Conservation (phyloP, 2,888 invertebrate genomes). For the Cryptus viduatorius region DNA sequence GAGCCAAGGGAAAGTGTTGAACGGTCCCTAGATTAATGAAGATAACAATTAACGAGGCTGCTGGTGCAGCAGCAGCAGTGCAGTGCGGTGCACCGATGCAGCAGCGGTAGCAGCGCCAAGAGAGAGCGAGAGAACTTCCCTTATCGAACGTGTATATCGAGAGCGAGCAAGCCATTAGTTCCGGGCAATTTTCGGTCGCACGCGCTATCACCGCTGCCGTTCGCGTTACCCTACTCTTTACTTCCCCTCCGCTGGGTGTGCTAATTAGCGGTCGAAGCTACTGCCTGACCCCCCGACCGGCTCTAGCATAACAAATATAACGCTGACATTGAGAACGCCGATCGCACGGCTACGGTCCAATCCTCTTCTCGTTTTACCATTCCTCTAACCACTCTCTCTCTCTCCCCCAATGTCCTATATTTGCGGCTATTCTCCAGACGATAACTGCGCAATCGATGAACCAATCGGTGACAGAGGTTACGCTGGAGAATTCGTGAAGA, state of each 20-base stretch:
- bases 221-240: constrained; percentile 1
- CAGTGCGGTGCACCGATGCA: constrained; percentile 23
- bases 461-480: constrained; percentile 16
- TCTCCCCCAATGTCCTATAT: constrained; percentile 2
- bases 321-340: constrained; percentile 47
- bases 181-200: constrained; percentile 55
- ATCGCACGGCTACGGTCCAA: neutral
- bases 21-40: constrained; percentile 56
- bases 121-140: constrained; percentile 21
- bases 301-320: constrained; percentile 44
- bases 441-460: constrained; percentile 26
- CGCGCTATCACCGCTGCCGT: constrained; percentile 50
- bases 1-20: constrained; percentile 50
- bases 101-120: constrained; percentile 12
- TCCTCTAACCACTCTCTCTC: neutral
- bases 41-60: constrained; percentile 60
- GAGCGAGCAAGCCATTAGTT: constrained; percentile 57
- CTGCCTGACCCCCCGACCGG: neutral
- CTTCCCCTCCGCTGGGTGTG: constrained; percentile 36
- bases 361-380: neutral
- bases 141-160: constrained; percentile 58
- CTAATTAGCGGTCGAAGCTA: constrained; percentile 58
- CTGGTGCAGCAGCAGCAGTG: constrained; percentile 25
- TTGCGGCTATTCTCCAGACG: constrained; percentile 15
- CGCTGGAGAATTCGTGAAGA: neutral